Conservation (phyloP, 2,888 invertebrate species). For the Hypolimnas misippus region DNA sequence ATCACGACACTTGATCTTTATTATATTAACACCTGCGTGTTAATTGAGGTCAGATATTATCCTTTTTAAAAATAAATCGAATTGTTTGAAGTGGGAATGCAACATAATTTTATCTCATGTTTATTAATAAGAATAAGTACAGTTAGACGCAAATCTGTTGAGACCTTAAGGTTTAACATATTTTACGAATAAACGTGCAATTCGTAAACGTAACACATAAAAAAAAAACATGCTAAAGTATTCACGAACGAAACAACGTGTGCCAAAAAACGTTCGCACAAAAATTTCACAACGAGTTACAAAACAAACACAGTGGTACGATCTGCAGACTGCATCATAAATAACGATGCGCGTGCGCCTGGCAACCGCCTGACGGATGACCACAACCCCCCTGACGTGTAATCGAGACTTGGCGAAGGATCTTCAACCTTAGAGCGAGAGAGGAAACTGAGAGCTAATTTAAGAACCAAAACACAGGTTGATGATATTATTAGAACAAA, state of each 20-base stretch:
- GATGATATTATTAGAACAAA: slow-evolving; percentile 7
- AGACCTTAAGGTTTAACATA: neutral
- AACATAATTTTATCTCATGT: neutral
- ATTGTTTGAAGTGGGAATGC: slow-evolving; percentile 9
- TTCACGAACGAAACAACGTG: slow-evolving; percentile 14
- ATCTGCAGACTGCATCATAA: slow-evolving; percentile 31
- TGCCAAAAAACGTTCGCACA: slow-evolving; percentile 32
- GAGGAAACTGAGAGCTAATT: slow-evolving; percentile 11
- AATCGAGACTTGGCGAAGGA: slow-evolving; percentile 33
- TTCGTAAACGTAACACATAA: slow-evolving; percentile 4
- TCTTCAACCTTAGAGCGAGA: slow-evolving; percentile 28
- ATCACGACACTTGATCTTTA: slow-evolving; percentile 20
- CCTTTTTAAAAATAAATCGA: slow-evolving; percentile 16
- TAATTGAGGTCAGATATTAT: slow-evolving; percentile 20
- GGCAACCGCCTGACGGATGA: slow-evolving; percentile 42
- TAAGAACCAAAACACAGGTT: slow-evolving; percentile 17
- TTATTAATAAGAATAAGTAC: neutral
- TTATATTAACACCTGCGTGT: slow-evolving; percentile 16
- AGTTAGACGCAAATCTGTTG: neutral
- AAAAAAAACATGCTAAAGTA: slow-evolving; percentile 9
- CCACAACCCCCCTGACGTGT: slow-evolving; percentile 40
- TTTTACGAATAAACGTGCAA: neutral
- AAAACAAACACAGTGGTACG: slow-evolving; percentile 24
- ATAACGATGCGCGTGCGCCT: slow-evolving; percentile 42
- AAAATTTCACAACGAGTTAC: slow-evolving; percentile 30